Evolutionary conservation across 2,888 invertebrate species (phyloP).

Genomic region (Lepidocyrtoides sp.): DNA sequence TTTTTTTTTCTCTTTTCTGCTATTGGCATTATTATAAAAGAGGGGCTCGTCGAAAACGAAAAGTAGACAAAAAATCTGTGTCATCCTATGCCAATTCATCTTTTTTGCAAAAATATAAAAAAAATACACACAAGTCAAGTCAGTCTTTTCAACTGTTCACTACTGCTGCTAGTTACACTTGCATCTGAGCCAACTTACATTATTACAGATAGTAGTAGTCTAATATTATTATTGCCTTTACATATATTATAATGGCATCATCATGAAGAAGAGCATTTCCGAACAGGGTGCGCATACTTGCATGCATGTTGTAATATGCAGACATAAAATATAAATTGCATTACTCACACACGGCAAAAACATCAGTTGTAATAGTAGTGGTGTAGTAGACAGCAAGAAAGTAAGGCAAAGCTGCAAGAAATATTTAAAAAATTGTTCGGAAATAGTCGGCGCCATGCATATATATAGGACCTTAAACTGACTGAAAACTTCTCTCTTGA

Average conservation of each 20-base stretch:
- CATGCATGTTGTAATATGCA: neutral
- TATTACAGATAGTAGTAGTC: neutral
- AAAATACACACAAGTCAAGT: neutral
- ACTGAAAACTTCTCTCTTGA: neutral
- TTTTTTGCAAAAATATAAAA: conserved; percentile 14
- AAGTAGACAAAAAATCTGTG: conserved; percentile 29
- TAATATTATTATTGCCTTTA: too few species aligned
- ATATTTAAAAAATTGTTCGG: conserved; percentile 6
- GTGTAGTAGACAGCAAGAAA: neutral
- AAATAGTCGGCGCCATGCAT: conserved; percentile 37
- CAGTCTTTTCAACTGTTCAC: neutral
- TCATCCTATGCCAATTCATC: conserved; percentile 48
- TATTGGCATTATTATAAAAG: neutral
- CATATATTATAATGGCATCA: too few species aligned
- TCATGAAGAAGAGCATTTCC: too few species aligned
- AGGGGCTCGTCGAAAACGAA: conserved; percentile 24
- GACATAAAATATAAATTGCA: conserved; percentile 3
- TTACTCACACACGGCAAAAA: too few species aligned
- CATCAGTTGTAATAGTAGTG: too few species aligned
- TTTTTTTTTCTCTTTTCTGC: neutral
- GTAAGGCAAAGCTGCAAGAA: neutral
- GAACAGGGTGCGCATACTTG: neutral
- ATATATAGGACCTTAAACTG: neutral
- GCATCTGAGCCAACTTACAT: conserved; percentile 27
- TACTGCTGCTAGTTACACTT: neutral